Evolutionary conservation across 2,797 vertebrate genomes (phyloP).

Genomic region (Tinamus major): DNA sequence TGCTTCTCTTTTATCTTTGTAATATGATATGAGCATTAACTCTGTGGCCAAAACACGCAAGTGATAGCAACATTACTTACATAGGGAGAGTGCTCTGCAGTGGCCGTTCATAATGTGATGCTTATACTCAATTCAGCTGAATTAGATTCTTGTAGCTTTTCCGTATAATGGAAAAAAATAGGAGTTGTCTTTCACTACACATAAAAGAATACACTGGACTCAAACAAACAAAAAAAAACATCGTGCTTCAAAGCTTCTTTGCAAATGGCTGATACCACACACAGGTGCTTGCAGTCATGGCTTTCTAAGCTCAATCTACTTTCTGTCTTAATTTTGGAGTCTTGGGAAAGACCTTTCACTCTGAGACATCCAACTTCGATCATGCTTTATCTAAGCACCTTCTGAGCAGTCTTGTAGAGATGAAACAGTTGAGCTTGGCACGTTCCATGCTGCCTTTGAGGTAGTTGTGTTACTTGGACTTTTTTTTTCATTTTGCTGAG

Average conservation of each 20-base stretch:
- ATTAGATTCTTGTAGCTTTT: background rate
- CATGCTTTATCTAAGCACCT: background rate
- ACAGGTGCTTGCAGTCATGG: background rate
- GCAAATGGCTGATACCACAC: background rate
- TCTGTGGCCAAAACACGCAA: fast-evolving
- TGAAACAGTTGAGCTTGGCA: background rate
- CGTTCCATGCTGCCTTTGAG: background rate
- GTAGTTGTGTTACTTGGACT: background rate
- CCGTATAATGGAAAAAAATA: background rate
- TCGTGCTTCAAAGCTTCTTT: background rate
- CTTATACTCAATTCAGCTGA: background rate
- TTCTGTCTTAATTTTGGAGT: background rate
- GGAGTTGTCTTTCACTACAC: background rate
- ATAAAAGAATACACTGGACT: background rate
- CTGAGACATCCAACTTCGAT: background rate
- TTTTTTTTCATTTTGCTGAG: background rate
- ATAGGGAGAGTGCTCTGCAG: background rate
- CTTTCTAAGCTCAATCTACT: background rate
- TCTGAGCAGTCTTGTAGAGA: background rate
- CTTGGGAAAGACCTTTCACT: background rate
- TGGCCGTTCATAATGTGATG: background rate
- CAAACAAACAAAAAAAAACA: background rate
- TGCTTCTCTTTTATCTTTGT: background rate
- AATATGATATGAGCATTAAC: background rate
- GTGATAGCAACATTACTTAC: background rate